Conservation (phyloP, 2,797 vertebrate species). For the Oophaga sylvatica region DNA sequence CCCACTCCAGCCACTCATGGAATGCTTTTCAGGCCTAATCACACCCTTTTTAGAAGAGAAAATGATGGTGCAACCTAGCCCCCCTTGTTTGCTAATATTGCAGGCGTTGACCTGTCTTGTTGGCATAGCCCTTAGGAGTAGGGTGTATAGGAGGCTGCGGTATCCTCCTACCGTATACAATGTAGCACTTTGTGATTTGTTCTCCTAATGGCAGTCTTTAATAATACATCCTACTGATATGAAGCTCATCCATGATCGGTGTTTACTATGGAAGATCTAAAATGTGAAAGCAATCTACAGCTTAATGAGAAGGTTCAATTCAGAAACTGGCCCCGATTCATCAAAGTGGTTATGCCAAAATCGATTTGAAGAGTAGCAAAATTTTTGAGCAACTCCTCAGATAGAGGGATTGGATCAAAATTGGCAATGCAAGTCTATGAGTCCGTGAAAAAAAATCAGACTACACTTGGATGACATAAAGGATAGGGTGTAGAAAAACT, state of each 20-base stretch:
- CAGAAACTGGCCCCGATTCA: background rate
- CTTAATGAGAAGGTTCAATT: background rate
- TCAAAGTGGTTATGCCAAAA: no score
- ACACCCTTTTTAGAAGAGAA: background rate
- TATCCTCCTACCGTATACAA: background rate
- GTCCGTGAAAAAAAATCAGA: no score
- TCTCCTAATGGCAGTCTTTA: background rate
- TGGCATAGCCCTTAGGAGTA: background rate
- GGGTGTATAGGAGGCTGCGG: background rate
- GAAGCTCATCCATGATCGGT: background rate
- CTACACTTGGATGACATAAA: no score
- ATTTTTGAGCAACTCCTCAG: no score
- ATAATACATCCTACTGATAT: no score
- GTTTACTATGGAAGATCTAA: background rate
- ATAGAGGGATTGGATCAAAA: no score
- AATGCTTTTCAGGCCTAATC: background rate
- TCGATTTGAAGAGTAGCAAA: no score
- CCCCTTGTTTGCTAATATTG: background rate
- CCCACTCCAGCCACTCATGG: background rate
- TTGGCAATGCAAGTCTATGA: no score
- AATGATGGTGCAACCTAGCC: background rate
- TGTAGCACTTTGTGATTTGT: background rate
- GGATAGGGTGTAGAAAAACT: no score
- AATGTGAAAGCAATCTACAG: background rate
- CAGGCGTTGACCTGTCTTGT: background rate